Evolutionary conservation across 2,113 vertebrate species (phyloP).

Genomic region (Piprites chloris): DNA sequence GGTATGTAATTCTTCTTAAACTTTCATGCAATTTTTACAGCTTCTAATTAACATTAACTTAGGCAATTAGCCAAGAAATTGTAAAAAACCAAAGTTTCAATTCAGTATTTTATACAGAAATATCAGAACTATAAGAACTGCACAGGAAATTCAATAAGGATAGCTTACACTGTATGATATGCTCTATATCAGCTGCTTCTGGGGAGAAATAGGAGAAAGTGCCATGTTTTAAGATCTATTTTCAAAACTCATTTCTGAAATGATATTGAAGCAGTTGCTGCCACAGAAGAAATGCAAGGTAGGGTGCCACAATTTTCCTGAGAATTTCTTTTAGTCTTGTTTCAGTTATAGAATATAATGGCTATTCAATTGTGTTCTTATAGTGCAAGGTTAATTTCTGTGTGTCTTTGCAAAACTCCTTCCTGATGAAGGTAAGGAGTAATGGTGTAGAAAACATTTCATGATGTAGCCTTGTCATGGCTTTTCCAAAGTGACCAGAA

Average conservation of each 20-base stretch:
- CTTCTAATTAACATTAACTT: not conserved
- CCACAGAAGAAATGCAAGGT: not conserved
- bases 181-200: not conserved
- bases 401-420: not conserved
- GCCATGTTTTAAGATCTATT: not conserved
- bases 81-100: fast-evolving
- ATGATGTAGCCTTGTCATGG: not conserved
- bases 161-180: not conserved
- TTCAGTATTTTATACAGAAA: not conserved
- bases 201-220: not conserved
- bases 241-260: not conserved
- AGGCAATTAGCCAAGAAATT: not conserved
- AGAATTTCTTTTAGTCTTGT: not conserved
- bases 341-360: not conserved
- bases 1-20: not conserved
- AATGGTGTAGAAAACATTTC: not conserved
- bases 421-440: not conserved
- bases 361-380: not conserved
- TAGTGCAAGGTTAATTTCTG: not conserved
- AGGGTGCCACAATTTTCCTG: not conserved
- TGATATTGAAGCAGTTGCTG: not conserved
- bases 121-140: not conserved
- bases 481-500: not conserved
- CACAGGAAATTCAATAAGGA: not conserved
- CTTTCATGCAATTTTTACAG: not conserved